Evolutionary conservation across 2,797 vertebrate genomes (phyloP).

Genomic region (Enteromius paludinosus): DNA sequence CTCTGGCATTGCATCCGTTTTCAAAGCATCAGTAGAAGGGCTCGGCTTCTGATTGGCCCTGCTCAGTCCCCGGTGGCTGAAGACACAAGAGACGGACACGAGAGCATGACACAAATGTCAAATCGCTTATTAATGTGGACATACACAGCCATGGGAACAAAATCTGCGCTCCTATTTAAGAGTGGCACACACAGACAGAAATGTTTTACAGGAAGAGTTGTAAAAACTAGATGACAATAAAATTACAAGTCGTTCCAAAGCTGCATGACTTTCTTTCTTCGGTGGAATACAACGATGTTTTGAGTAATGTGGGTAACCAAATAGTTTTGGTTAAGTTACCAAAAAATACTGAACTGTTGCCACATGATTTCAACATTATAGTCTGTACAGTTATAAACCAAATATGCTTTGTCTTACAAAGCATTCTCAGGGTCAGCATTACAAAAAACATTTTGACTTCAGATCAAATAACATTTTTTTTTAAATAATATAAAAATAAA

Average conservation of each 20-base stretch:
- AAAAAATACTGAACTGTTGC: neutral
- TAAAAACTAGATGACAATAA: neutral
- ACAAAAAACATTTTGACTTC: neutral
- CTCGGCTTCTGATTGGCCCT: slow-evolving; percentile 56
- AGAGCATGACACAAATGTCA: slow-evolving; percentile 61
- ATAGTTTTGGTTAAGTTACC: neutral
- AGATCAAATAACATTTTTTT: neutral
- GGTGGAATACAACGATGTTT: no score
- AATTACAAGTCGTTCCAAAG: neutral
- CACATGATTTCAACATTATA: neutral
- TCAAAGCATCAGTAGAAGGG: slow-evolving; percentile 34
- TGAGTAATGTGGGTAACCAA: neutral
- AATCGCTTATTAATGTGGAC: slow-evolving; percentile 61
- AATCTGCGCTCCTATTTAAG: slow-evolving; percentile 47
- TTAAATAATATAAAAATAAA: neutral
- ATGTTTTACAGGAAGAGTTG: slow-evolving; percentile 48
- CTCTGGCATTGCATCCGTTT: slow-evolving; percentile 64
- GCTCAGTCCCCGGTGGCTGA: slow-evolving; percentile 66
- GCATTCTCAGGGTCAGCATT: neutral
- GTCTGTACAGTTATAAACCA: no score
- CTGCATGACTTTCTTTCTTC: no score
- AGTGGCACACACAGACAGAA: slow-evolving; percentile 61
- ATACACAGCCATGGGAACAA: slow-evolving; percentile 51
- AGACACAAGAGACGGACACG: slow-evolving; percentile 60
- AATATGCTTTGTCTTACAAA: no score